Evolutionary conservation across 2,113 vertebrate genomes (phyloP).

Genomic region (Taurulus bubalis): DNA sequence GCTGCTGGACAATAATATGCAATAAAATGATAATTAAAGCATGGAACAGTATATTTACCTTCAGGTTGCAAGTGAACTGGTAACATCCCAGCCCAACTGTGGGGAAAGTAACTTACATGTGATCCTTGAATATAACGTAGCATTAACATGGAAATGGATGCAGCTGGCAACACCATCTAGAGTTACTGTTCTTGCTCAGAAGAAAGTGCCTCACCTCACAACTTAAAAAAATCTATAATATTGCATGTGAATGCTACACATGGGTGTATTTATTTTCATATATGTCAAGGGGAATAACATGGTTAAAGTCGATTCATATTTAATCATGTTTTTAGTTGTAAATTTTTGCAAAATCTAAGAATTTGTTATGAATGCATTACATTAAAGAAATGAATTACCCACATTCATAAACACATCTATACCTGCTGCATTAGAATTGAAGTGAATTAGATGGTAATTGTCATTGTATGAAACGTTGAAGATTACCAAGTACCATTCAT

Average conservation of each 20-base stretch:
- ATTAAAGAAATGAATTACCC: background rate
- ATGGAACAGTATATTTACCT: background rate
- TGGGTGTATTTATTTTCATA: background rate
- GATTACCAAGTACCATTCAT: conserved; percentile 38
- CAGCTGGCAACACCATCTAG: too few species aligned
- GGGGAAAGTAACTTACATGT: conserved; percentile 2
- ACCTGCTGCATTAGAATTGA: conserved; percentile 10
- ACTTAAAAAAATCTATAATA: background rate
- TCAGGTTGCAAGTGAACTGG: conserved; percentile 3
- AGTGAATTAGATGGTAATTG: conserved; percentile 6
- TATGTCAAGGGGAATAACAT: background rate
- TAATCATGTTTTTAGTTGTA: background rate
- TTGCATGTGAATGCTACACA: background rate
- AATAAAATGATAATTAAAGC: conserved; percentile 23
- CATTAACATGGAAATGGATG: conserved; percentile 7
- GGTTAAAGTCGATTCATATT: background rate
- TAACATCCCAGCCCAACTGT: conserved; percentile 13
- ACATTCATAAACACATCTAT: background rate
- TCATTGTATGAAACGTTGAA: conserved; percentile 32
- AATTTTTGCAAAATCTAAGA: background rate
- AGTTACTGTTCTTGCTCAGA: background rate
- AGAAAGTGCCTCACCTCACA: background rate
- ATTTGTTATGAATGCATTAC: background rate
- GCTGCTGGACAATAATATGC: conserved; percentile 2
- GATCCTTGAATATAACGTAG: background rate